phyloP scores from a whole-genome alignment of 1,140 invertebrate genomes.

The Cyphomyrmex costatus region DNA sequence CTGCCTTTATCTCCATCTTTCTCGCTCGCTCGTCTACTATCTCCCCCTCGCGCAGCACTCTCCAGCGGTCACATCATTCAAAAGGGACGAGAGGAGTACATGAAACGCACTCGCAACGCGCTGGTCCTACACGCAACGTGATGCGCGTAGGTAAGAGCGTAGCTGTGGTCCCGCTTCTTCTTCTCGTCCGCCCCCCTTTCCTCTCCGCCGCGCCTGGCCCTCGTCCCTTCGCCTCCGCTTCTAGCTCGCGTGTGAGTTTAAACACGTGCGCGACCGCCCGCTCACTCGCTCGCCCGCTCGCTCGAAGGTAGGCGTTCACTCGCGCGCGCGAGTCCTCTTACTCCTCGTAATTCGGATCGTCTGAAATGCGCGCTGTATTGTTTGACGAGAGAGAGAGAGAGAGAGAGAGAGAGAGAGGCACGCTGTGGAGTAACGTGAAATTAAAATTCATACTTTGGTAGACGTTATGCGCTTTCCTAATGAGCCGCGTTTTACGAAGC shows the following conservation, averaged over 20 bases:
- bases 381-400: not conserved
- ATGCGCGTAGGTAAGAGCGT: conserved; percentile 59
- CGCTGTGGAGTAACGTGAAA: conserved; percentile 9
- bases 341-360: conserved; percentile 50
- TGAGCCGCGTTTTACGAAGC: not conserved
- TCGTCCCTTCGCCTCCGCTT: not conserved
- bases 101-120: conserved; percentile 62
- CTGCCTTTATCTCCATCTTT: not conserved
- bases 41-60: not conserved
- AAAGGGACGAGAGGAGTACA: conserved; percentile 60
- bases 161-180: conserved; percentile 46
- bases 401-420: not conserved
- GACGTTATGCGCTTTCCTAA: not conserved
- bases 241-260: conserved; percentile 61
- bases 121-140: conserved; percentile 63
- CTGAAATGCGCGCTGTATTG: conserved; percentile 43
- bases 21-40: not conserved
- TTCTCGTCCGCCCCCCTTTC: conserved; percentile 18
- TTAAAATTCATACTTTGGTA: not conserved
- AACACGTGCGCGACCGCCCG: conserved; percentile 58
- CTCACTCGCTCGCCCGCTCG: conserved; percentile 9
- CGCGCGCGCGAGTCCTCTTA: conserved; percentile 51
- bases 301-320: conserved; percentile 44
- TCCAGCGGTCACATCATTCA: conserved; percentile 58
- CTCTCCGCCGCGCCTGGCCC: not conserved